Conservation (phyloP, 2,888 invertebrate genomes). For the Heliconius ismenius region DNA sequence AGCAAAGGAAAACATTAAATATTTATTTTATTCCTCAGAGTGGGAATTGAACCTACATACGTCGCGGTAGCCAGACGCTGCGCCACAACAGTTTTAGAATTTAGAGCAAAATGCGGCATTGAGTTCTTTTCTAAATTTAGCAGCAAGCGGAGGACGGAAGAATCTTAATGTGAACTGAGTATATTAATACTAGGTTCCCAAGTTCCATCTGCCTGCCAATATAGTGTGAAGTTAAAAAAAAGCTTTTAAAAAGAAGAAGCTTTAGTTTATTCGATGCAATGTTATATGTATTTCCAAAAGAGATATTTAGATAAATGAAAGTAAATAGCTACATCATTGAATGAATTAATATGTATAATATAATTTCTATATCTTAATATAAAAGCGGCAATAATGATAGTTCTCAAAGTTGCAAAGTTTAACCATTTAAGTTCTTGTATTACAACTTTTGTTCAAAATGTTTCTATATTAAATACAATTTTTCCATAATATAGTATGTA, state of each 20-base stretch:
- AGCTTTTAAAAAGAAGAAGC: no score
- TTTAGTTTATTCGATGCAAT: no score
- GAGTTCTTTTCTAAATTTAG: no score
- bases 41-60: no score
- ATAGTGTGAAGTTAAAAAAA: not conserved
- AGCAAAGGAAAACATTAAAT: not conserved
- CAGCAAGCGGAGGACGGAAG: no score
- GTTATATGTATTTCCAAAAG: not conserved
- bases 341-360: not conserved
- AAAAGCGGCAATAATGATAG: not conserved
- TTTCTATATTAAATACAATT: not conserved
- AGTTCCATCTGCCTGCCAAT: not conserved
- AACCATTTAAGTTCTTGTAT: conserved; percentile 2
- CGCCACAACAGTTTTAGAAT: no score
- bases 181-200: not conserved
- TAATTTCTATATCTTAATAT: no score
- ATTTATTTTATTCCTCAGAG: no score
- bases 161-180: not conserved
- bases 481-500: no score
- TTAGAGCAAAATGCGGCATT: no score
- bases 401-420: not conserved
- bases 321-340: not conserved
- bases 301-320: not conserved
- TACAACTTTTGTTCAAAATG: not conserved
- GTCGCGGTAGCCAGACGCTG: no score